Conservation (phyloP, 2,113 vertebrate species). For the Ursus arctos region DNA sequence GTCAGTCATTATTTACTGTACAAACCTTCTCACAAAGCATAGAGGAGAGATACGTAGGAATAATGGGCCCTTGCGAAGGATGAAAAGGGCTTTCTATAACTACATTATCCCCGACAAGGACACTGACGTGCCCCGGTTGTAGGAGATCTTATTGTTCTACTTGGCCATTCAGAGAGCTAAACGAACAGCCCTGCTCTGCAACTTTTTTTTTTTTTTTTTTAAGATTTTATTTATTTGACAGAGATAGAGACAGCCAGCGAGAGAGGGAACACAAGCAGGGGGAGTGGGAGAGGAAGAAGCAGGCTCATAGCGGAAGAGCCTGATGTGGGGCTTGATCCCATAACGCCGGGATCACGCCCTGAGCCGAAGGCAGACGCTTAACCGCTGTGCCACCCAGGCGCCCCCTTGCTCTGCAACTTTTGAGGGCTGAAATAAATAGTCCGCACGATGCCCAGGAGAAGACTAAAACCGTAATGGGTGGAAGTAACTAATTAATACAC, state of each 20-base stretch:
- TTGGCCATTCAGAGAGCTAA: conserved; percentile 75
- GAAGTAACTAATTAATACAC: conserved; percentile 65
- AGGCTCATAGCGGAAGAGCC: no score
- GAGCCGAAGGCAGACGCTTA: no score
- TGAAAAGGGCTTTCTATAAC: conserved; percentile 82
- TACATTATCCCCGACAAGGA: conserved; percentile 77
- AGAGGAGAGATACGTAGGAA: conserved; percentile 85
- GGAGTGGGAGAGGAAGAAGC: no score
- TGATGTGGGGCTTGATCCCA: no score
- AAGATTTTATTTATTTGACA: no score
- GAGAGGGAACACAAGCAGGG: no score
- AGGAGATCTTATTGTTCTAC: conserved; percentile 82
- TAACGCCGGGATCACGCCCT: no score
- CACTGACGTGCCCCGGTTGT: conserved; percentile 67
- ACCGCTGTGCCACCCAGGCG: no score
- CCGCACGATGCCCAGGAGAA: conserved; percentile 75
- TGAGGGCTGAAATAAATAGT: conserved; percentile 81
- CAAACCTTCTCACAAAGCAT: conserved; percentile 86
- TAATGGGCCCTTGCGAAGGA: conserved; percentile 84
- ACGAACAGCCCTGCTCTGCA: conserved; percentile 72
- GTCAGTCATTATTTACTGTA: conserved; percentile 87
- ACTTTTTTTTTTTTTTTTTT: conserved; percentile 3
- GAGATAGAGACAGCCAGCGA: no score
- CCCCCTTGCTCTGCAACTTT: conserved; percentile 70
- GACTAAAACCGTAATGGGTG: conserved; percentile 59